Conservation (phyloP, 2,888 invertebrate genomes). For the Nephrotoma guestfalica region DNA sequence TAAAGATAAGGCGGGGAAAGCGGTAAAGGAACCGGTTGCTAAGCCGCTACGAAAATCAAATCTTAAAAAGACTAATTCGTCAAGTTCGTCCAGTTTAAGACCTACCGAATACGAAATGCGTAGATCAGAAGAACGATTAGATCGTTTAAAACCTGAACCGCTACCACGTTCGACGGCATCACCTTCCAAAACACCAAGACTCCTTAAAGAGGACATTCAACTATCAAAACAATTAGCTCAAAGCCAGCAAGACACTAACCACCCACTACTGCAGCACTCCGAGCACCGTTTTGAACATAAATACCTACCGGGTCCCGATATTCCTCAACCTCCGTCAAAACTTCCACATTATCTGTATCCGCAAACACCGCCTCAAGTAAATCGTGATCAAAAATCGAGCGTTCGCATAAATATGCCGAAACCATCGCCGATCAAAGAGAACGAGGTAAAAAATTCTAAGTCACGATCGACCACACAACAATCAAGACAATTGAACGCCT, state of each 20-base stretch:
- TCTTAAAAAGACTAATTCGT: neutral
- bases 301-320: conserved; percentile 33
- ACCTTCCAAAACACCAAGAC: conserved; percentile 23
- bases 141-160: conserved; percentile 28
- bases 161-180: conserved; percentile 26
- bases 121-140: conserved; percentile 1
- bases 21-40: neutral
- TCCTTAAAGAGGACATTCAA: conserved; percentile 35
- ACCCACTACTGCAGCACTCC: conserved; percentile 62
- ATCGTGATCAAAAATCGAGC: conserved; percentile 12
- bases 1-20: conserved; percentile 30
- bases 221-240: conserved; percentile 37
- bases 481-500: conserved; percentile 40
- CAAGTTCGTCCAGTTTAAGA: neutral
- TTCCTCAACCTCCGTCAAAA: conserved; percentile 39
- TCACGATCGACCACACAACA: conserved; percentile 24
- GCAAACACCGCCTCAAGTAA: conserved; percentile 34
- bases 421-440: conserved; percentile 31
- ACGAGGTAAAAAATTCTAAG: conserved; percentile 23
- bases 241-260: conserved; percentile 38
- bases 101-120: neutral
- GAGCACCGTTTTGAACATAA: conserved; percentile 59
- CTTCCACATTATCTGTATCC: conserved; percentile 46
- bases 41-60: neutral
- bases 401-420: conserved; percentile 17